Percentiles rank a stretch among this genome's conserved stretches.
phyloP scores from a whole-genome alignment of 2,888 invertebrate genomes.

The Cheilosia pagana region DNA sequence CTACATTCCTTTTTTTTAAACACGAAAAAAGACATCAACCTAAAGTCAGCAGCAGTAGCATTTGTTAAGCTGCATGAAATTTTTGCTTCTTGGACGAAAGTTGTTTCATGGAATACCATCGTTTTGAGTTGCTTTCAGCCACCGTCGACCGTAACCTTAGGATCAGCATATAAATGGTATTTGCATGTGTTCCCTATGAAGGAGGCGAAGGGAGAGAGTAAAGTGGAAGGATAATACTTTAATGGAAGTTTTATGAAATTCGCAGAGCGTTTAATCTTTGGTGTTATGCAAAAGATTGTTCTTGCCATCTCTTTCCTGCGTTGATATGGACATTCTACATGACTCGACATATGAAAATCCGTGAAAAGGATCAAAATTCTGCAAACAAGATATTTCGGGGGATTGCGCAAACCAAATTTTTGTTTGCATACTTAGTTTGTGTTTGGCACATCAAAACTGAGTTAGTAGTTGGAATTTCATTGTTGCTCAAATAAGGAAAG shows the following conservation, averaged over 20 bases:
- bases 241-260: conserved; percentile 71
- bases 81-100: conserved; percentile 63
- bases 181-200: conserved; percentile 59
- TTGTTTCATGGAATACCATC: conserved; percentile 47
- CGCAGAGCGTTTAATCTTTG: conserved; percentile 68
- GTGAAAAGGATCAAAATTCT: conserved; percentile 41
- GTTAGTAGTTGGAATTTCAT: conserved; percentile 18
- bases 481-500: background rate
- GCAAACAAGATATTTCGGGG: conserved; percentile 38
- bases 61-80: conserved; percentile 69
- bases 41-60: conserved; percentile 61
- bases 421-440: conserved; percentile 31
- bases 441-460: conserved; percentile 2
- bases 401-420: conserved; percentile 38
- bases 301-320: conserved; percentile 28
- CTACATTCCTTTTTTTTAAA: conserved; percentile 16
- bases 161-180: conserved; percentile 67
- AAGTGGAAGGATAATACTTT: conserved; percentile 64
- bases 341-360: conserved; percentile 19
- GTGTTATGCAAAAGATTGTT: conserved; percentile 61
- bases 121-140: conserved; percentile 43
- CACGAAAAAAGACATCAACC: conserved; percentile 40
- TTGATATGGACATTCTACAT: conserved; percentile 23
- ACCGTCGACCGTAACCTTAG: conserved; percentile 63
- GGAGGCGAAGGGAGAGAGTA: background rate